Percentiles rank a stretch among this genome's conserved stretches.
Conservation (phyloP, 2,888 invertebrate species). For the Heliconius ethilla region DNA sequence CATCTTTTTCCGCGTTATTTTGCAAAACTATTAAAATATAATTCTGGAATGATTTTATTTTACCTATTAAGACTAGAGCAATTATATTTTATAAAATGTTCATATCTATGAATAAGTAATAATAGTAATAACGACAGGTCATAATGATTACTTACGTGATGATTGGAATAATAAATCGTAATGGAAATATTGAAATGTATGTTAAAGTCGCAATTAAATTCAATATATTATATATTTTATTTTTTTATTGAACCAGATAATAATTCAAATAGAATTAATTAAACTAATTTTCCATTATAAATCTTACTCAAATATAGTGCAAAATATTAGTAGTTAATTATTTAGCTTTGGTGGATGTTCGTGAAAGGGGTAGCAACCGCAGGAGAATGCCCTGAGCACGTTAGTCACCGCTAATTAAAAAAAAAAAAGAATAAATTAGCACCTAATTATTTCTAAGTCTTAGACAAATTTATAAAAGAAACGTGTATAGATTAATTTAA, state of each 20-base stretch:
- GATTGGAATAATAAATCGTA: neutral
- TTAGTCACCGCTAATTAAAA: too few relatives aligned
- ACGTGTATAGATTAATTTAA: conserved; percentile 8
- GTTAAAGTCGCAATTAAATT: neutral
- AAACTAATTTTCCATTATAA: neutral
- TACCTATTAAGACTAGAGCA: neutral
- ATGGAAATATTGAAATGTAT: neutral
- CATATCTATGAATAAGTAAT: too few relatives aligned
- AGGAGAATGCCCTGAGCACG: too few relatives aligned
- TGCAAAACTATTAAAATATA: neutral
- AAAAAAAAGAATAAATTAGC: neutral
- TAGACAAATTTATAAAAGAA: neutral
- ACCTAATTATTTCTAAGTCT: neutral
- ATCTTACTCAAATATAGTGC: too few relatives aligned
- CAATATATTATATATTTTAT: neutral
- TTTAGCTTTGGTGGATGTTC: too few relatives aligned
- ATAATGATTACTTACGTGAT: neutral
- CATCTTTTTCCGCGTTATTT: neutral
- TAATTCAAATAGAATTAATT: neutral
- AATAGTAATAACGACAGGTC: neutral
- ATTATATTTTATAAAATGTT: neutral
- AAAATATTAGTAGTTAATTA: too few relatives aligned
- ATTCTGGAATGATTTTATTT: neutral
- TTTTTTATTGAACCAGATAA: neutral
- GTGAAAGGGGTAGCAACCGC: too few relatives aligned